Evolutionary conservation across 2,113 vertebrate species (phyloP), one percentile per base, ranked within the genome.

Genomic region (Lagenorhynchus albirostris): DNA sequence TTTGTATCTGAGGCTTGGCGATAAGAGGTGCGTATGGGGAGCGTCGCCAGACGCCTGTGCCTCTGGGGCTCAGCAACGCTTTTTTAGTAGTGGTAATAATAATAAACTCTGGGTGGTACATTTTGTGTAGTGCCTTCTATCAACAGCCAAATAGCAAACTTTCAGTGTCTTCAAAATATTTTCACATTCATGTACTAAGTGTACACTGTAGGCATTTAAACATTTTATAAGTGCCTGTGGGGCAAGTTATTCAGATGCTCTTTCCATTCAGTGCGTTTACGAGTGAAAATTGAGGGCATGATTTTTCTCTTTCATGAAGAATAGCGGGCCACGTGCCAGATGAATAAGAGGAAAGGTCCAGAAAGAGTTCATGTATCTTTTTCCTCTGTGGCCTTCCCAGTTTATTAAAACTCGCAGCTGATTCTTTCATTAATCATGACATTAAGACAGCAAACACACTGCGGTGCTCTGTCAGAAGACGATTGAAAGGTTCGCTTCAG

Each of bases 361-460:
- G 82, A 82, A 84, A 23, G 58, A 80, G 50, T 84, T n/a, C 47
- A 23, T 25, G 25, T 70, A 25, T 73, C 31, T 55, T 20, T 55
- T 53, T 83, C 62, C 31, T 17, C 36, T 63, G n/a, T 89, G 55
- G n/a, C 74, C 55, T 87, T 87, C 31, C 25, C 36, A 20, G 77
- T 47, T 74, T 82, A 21, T 89, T 92, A 87, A 86, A 87, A 63
- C 65, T 65, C 80, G 65, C 41, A 94, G 58, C 70, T 76, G n/a
- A 14, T 33, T 74, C 76, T 80, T 96, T 79, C 93, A 77, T 94
- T 85, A 94, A 73, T 65, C 80, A 18, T 65, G 89, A 33, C 77
- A 53, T 68, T 58, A 36, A 65, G 92, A 36, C 13, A 58, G 68
- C 60, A 67, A 12, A 58, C 6, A 31, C 8, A 20, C 14, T 14